These are phyloP conservation scores for Proales similis DNA, from an alignment of 1,140 invertebrate species.

Conservation along the genomic window DNA sequence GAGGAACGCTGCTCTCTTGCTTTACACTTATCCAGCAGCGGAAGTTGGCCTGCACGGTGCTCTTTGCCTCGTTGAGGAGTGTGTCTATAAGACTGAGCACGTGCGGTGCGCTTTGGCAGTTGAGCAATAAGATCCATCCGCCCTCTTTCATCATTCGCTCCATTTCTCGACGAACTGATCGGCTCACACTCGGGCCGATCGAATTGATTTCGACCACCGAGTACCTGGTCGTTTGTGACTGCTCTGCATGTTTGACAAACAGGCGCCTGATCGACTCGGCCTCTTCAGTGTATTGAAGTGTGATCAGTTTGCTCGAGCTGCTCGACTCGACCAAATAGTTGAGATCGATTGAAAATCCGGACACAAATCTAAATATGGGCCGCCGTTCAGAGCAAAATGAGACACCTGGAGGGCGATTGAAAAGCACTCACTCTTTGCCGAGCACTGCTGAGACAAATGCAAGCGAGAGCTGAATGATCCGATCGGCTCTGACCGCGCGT, in stretches of 20 bases:
- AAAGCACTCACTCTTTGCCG: constrained; percentile 3
- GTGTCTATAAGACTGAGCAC: constrained; percentile 45
- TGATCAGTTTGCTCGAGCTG: constrained; percentile 44
- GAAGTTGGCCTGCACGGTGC: constrained; percentile 44
- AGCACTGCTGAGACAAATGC: constrained; percentile 46
- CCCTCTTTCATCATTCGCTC: constrained; percentile 41
- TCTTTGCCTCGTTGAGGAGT: constrained; percentile 42
- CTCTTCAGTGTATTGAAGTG: constrained; percentile 46
- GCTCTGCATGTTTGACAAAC: constrained; percentile 45
- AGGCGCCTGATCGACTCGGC: constrained; percentile 44
- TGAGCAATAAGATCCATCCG: constrained; percentile 48
- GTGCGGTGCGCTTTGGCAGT: constrained; percentile 48
- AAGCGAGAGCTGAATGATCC: constrained; percentile 46
- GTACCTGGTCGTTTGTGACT: constrained; percentile 42
- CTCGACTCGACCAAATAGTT: constrained; percentile 41
- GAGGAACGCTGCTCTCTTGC: constrained; percentile 41
- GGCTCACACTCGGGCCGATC: constrained; percentile 39
- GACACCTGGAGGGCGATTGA: no score
- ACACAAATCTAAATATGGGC: no score
- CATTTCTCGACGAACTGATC: neutral
- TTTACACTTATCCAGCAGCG: constrained; percentile 49
- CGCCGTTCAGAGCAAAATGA: no score
- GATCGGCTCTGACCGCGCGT: constrained; percentile 48
- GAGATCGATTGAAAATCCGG: constrained; percentile 4
- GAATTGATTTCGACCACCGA: constrained; percentile 45